Base-by-base conservation (phyloP, 2,888 invertebrate genomes). In the Euplagia quadripunctaria region DNA sequence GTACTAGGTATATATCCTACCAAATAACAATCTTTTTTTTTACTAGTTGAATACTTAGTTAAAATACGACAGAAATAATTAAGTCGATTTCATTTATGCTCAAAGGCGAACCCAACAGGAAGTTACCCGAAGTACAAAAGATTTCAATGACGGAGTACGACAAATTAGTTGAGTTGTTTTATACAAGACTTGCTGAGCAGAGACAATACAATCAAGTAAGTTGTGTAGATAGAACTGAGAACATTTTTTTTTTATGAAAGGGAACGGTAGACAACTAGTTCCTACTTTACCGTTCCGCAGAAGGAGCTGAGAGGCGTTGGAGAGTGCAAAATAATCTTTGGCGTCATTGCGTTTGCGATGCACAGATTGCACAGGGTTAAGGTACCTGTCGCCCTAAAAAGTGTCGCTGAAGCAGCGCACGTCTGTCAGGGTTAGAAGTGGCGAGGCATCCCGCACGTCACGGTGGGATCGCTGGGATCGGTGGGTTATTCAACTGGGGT, bases 91-190 rank as follows among this genome's bases (percentile, higher is more conserved):
- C 17, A 61, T 17, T 71, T 41, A 12, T 41, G 14, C 6, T 46
- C 43, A 41, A 52, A 76, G 73, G 73, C 52, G 74, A 77, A 58
- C 73, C 74, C 16, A 72, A 69, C 55, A 77, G 51, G 55, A 72
- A 61, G 66, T n/a, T 71, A 20, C 72, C 72, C 0, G 75, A 75
- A 8, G 66, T 77, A 9, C 86, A 87, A 71, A 92, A 88, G 66
- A 68, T 82, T 0, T 80, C 89, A 4, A 87, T 93, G 86, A 96
- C 96, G 0, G 96, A 96, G 73, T 96, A 96, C 79, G 96, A 96
- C 79, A 96, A 94, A 74, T 88, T 96, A 49, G 96, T 96, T 4
- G 94, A 96, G 6, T 88, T 95, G 75, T 96, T 96, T 83, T 96
- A 96, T 86, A 91, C 93, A 73, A 89, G 96, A 65, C 85, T 96